Percentiles rank a stretch among this genome's conserved stretches.
Evolutionary conservation across 1,140 invertebrate species (phyloP).

Genomic region (Neoseiulus cucumeris): DNA sequence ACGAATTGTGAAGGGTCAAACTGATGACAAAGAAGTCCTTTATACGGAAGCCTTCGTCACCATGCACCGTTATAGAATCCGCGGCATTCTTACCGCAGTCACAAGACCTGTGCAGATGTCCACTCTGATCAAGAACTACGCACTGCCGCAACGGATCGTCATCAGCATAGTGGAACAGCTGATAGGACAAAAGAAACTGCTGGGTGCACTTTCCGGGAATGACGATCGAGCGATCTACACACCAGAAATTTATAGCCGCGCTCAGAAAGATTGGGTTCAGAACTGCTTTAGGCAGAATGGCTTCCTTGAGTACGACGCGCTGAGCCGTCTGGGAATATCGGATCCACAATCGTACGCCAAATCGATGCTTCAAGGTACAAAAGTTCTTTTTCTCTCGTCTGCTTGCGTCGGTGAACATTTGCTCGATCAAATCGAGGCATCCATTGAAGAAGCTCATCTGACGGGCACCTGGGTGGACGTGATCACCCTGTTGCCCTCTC

Average conservation of each 20-base stretch:
- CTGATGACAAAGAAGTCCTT: conserved; percentile 61
- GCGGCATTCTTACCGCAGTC: conserved; percentile 64
- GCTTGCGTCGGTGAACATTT: conserved; percentile 53
- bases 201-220: conserved; percentile 45
- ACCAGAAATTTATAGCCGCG: conserved; percentile 67
- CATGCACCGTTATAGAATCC: conserved; percentile 58
- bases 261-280: conserved; percentile 68
- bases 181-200: conserved; percentile 43
- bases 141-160: conserved; percentile 33
- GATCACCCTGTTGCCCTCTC: conserved; percentile 24
- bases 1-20: conserved; percentile 55
- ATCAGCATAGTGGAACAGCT: conserved; percentile 37
- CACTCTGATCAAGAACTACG: conserved; percentile 54
- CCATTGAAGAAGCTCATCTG: conserved; percentile 58
- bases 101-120: conserved; percentile 60
- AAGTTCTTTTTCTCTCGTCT: conserved; percentile 36
- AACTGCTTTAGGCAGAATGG: conserved; percentile 83
- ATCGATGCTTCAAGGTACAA: conserved; percentile 46
- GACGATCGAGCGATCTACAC: conserved; percentile 54
- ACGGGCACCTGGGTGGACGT: conserved; percentile 58
- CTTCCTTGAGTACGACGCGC: conserved; percentile 73
- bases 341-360: conserved; percentile 62
- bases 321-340: conserved; percentile 62
- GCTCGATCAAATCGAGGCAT: conserved; percentile 53
- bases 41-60: conserved; percentile 74